Evolutionary conservation across 2,113 vertebrate genomes (phyloP).

Genomic region (Desmodus rotundus): DNA sequence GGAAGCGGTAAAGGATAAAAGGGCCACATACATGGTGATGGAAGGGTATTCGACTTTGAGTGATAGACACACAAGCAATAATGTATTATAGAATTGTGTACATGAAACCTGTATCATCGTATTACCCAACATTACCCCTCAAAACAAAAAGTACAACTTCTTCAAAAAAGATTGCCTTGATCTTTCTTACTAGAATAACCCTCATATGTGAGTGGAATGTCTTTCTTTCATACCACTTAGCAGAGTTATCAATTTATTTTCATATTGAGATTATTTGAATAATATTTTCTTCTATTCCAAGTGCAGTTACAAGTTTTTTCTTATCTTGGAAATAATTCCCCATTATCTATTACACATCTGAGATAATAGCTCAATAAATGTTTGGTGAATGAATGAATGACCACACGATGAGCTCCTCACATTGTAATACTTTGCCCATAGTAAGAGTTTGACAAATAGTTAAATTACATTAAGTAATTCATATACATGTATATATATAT

Average conservation of each 20-base stretch:
- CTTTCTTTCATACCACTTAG: neutral
- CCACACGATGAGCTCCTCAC: neutral
- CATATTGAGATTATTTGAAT: neutral
- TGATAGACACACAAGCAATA: neutral
- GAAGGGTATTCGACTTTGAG: neutral
- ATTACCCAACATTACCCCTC: neutral
- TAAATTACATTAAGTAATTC: neutral
- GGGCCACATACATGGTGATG: neutral
- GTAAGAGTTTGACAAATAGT: neutral
- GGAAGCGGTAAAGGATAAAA: neutral
- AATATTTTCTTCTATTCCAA: neutral
- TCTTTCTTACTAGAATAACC: neutral
- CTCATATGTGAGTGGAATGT: neutral
- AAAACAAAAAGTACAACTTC: neutral
- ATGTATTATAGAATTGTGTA: neutral
- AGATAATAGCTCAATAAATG: neutral
- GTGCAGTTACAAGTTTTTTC: neutral
- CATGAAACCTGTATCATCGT: neutral
- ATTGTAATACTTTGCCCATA: neutral
- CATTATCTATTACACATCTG: neutral
- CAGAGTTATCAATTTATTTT: neutral
- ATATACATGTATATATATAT: neutral
- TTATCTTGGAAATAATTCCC: neutral
- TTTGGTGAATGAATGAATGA: neutral
- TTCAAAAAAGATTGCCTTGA: neutral